A percentile compares a stretch with the other conserved stretches of the same genome.
phyloP scores from a whole-genome alignment of 2,113 vertebrate genomes.

The Vulpes vulpes region DNA sequence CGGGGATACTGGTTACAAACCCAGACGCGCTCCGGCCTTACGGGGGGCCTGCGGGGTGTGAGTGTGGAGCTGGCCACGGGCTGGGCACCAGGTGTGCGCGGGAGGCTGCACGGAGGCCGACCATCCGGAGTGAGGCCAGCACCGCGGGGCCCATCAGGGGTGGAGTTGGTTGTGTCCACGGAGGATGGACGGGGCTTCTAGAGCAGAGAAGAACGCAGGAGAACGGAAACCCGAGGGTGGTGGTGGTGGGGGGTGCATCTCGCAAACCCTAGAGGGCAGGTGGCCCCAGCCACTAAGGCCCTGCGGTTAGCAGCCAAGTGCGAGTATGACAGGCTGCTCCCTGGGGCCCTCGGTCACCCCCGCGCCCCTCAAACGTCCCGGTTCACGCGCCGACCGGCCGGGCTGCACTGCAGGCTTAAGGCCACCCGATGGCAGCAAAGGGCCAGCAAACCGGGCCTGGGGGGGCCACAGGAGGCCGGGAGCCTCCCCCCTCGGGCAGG shows the following conservation, averaged over 20 bases:
- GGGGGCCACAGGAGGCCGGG: accelerated
- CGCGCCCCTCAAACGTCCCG: not conserved
- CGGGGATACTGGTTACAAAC: too few species aligned
- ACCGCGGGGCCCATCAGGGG: too few species aligned
- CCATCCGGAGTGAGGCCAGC: not conserved
- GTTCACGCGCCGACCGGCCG: not conserved
- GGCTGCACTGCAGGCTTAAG: not conserved
- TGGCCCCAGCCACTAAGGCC: not conserved
- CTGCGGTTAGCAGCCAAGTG: not conserved
- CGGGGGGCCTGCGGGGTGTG: too few species aligned
- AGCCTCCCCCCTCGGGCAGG: not conserved
- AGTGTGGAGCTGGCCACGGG: not conserved
- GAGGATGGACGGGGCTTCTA: not conserved
- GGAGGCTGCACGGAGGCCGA: not conserved
- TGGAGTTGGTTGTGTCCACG: not conserved
- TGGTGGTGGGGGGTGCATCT: too few species aligned
- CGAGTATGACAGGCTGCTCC: not conserved
- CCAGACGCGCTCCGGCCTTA: too few species aligned
- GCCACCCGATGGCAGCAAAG: slow-evolving; percentile 72
- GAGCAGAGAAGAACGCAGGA: not conserved
- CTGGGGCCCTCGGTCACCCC: not conserved
- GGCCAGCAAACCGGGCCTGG: not conserved
- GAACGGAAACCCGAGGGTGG: too few species aligned
- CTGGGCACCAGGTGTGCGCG: accelerated
- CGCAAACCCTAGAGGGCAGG: not conserved